Evolutionary conservation across 1,140 invertebrate genomes (phyloP), one percentile per base, ranked within the genome.

Genomic region (Solen grandis): DNA sequence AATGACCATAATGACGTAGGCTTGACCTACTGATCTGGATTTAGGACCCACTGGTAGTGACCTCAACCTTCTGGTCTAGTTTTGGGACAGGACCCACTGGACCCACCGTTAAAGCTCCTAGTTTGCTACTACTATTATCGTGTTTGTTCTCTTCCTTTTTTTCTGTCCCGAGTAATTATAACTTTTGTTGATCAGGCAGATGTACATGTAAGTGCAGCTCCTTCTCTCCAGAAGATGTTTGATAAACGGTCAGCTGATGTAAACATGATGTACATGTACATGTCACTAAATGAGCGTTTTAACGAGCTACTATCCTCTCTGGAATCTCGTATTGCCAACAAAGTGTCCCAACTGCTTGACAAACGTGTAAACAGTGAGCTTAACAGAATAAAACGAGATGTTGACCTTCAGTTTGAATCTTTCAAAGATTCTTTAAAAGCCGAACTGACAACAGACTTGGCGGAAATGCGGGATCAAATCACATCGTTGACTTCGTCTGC

Each of bases 361-460:
- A 70, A 70, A 57, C 46, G 25, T 14, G 52, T 70, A 19, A 70
- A 70, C 25, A 52, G 41, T 54, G 66, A 69, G n/a, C 22, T n/a
- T 4, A 46, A 31, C 25, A 69, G 27, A 52, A 70, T 70, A 25
- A 70, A 70, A 25, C 68, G 68, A 3, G 68, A 57, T 57, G 68
- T 70, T 10, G 68, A 70, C 16, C 10, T 19, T 57, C 54, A 55
- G 22, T 70, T 55, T 36, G 68, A 70, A 55, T 55, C 68, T 14
- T 55, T 70, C 52, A 70, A 70, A 41, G 36, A 57, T 10, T 55
- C 68, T 5, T 35, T 70, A 31, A 70, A 70, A 25, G 52, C 50
- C 29, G 68, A 70, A 22, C 52, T 70, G 13, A 70, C 68, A 13
- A 33, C 68, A 38, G 68, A 70, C 29, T 52, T 70, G n/a, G 68